Conservation (phyloP, 2,113 vertebrate genomes). For the Heterochromis multidens region DNA sequence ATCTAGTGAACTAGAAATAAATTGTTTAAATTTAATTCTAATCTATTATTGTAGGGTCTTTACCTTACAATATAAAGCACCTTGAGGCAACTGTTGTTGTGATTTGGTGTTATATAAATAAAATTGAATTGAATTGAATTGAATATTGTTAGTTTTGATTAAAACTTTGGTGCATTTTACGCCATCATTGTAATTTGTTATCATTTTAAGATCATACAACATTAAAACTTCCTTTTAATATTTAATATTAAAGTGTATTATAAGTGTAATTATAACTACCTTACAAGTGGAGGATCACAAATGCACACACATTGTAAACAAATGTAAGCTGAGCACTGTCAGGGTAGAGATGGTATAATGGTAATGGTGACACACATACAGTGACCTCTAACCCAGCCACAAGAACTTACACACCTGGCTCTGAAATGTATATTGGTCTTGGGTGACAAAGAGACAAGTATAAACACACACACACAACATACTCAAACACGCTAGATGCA, state of each 20-base stretch:
- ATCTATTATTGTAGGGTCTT: too few species aligned
- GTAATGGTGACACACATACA: background rate
- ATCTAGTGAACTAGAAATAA: background rate
- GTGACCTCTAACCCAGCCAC: background rate
- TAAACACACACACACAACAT: background rate
- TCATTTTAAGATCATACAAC: background rate
- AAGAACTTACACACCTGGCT: constrained; percentile 10
- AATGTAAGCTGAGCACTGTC: constrained; percentile 14
- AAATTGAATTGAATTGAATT: too few species aligned
- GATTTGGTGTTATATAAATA: too few species aligned
- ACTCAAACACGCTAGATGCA: background rate
- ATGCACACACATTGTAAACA: background rate
- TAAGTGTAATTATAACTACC: background rate
- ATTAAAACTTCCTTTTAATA: background rate
- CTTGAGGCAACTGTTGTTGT: too few species aligned
- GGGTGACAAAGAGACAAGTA: background rate
- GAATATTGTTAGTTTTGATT: background rate
- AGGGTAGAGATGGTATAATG: background rate
- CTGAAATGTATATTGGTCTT: background rate
- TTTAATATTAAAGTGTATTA: background rate
- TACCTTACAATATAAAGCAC: too few species aligned
- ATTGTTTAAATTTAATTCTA: background rate
- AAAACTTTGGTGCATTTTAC: background rate
- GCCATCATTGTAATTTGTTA: background rate
- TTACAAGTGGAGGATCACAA: background rate